Evolutionary conservation across 2,797 vertebrate species (phyloP).

Genomic region (Chiloscyllium punctatum): DNA sequence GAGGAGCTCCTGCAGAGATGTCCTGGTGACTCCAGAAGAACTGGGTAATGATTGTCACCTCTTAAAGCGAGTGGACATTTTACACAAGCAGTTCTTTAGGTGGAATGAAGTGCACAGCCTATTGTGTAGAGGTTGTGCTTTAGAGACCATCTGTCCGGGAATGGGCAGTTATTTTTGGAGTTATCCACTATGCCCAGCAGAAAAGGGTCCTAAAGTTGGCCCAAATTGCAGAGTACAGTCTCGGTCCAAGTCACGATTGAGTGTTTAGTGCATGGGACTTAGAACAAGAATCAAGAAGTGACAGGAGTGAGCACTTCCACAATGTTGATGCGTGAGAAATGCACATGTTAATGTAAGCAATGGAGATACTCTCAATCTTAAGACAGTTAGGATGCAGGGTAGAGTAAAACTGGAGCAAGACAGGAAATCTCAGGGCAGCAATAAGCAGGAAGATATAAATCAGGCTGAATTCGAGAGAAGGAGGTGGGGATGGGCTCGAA

Average conservation of each 20-base stretch:
- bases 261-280: neutral
- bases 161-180: neutral
- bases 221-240: neutral
- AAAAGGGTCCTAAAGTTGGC: neutral
- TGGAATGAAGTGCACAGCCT: too few relatives aligned
- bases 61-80: neutral
- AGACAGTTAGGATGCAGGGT: neutral
- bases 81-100: neutral
- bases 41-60: neutral
- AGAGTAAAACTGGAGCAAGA: neutral
- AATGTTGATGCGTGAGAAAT: neutral
- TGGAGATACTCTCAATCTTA: neutral
- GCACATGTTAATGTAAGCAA: neutral
- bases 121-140: neutral
- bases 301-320: neutral
- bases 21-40: neutral
- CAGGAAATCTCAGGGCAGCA: neutral
- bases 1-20: neutral
- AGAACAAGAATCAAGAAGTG: too few relatives aligned
- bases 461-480: neutral
- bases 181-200: neutral
- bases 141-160: neutral
- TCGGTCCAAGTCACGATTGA: neutral
- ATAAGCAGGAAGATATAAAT: neutral
- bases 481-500: neutral